Evolutionary conservation across 1,140 invertebrate genomes (phyloP).

Genomic region (Neocloeon triangulifer): DNA sequence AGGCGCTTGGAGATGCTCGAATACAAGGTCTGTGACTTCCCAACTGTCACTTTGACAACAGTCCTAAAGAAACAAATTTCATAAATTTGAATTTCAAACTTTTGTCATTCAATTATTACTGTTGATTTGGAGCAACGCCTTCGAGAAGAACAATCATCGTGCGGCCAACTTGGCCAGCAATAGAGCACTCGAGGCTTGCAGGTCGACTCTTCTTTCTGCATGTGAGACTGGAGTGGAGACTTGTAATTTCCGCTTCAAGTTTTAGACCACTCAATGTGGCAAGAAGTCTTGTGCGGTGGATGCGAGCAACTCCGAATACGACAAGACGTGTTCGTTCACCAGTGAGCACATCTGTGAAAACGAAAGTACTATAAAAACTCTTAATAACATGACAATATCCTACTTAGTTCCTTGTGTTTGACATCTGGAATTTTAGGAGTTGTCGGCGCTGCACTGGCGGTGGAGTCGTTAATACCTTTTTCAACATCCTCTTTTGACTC

Average conservation of each 20-base stretch:
- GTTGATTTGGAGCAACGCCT: slow-evolving; percentile 68
- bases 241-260: slow-evolving; percentile 70
- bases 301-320: slow-evolving; percentile 73
- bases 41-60: slow-evolving; percentile 78
- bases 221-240: slow-evolving; percentile 51
- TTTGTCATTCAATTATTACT: slow-evolving; percentile 23
- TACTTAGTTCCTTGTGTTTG: too few species aligned
- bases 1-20: slow-evolving; percentile 52
- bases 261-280: slow-evolving; percentile 85
- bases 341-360: slow-evolving; percentile 17
- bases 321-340: slow-evolving; percentile 31
- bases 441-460: too few species aligned
- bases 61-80: slow-evolving; percentile 30
- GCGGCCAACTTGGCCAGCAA: slow-evolving; percentile 73
- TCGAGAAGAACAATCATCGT: slow-evolving; percentile 83
- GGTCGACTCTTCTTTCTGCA: slow-evolving; percentile 54
- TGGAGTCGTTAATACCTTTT: slow-evolving; percentile 12
- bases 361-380: too few species aligned
- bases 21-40: slow-evolving; percentile 78
- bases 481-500: slow-evolving; percentile 22
- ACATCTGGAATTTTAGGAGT: too few species aligned
- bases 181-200: slow-evolving; percentile 54
- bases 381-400: too few species aligned
- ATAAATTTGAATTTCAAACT: slow-evolving; percentile 2
- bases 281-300: slow-evolving; percentile 64